A percentile compares a stretch with the other conserved stretches of the same genome.
Conservation (phyloP, 2,888 invertebrate genomes). For the Pyrrhosoma nymphula region DNA sequence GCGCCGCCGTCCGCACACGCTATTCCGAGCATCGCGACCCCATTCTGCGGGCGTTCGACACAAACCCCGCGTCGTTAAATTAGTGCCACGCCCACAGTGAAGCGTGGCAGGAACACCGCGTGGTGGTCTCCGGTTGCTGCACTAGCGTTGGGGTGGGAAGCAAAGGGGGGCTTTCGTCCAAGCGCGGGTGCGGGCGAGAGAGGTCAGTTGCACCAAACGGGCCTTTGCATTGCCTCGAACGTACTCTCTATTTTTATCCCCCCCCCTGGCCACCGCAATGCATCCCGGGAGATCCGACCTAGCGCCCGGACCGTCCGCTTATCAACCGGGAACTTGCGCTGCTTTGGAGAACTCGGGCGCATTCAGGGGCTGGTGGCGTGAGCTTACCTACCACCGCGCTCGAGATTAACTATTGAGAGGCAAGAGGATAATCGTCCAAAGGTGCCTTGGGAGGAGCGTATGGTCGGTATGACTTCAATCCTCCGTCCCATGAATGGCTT, state of each 20-base stretch:
- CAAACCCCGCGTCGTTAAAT: neutral
- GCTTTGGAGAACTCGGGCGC: neutral
- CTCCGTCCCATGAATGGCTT: neutral
- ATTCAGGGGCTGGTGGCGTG: neutral
- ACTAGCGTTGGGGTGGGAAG: too few species aligned
- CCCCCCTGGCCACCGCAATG: neutral
- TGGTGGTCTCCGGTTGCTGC: neutral
- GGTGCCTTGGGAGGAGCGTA: neutral
- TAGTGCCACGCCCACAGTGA: neutral
- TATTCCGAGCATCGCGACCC: neutral
- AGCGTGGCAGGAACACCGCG: neutral
- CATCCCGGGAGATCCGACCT: neutral
- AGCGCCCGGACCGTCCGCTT: neutral
- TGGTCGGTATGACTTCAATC: neutral
- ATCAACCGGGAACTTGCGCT: neutral
- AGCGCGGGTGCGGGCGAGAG: neutral
- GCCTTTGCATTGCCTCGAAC: neutral
- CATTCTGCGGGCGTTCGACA: neutral
- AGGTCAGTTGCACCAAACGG: neutral
- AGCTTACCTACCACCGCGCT: neutral
- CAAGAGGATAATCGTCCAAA: neutral
- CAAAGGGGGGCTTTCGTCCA: too few species aligned
- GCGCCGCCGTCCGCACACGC: neutral
- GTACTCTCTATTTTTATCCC: too few species aligned
- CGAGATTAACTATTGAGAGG: neutral